These are phyloP conservation scores for Trematomus bernacchii DNA, from an alignment of 2,797 vertebrate genomes.

Conservation along the genomic window DNA sequence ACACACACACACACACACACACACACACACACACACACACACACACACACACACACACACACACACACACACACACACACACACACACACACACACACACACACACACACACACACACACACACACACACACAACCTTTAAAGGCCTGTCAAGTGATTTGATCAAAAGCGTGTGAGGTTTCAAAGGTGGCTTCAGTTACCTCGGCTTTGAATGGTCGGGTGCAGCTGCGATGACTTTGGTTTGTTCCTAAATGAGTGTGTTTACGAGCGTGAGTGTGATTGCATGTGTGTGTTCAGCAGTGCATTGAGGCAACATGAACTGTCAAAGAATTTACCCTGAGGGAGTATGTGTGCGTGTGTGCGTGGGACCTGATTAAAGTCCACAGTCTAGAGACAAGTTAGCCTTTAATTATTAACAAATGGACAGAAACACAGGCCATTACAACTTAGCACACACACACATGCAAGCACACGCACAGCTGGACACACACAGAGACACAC, in stretches of 20 bases:
- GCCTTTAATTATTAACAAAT: conserved; percentile 85
- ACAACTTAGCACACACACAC: conserved; percentile 30
- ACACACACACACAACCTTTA: conserved; percentile 23
- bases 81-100: too few relatives aligned
- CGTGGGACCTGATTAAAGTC: conserved; percentile 76
- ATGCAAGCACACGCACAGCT: not conserved
- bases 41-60: too few relatives aligned
- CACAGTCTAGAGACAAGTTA: conserved; percentile 72
- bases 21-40: too few relatives aligned
- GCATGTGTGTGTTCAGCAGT: conserved; percentile 32
- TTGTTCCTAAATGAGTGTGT: conserved; percentile 54
- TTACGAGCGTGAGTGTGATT: conserved; percentile 28
- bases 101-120: not conserved
- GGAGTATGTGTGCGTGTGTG: conserved; percentile 44
- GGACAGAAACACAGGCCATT: conserved; percentile 57
- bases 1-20: too few relatives aligned
- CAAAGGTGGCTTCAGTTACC: conserved; percentile 68
- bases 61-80: too few relatives aligned
- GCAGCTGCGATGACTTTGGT: conserved; percentile 56
- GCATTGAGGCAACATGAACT: conserved; percentile 64
- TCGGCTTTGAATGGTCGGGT: conserved; percentile 67
- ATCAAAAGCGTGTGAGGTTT: conserved; percentile 59
- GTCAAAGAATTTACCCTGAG: conserved; percentile 70
- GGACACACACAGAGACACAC: conserved; percentile 20
- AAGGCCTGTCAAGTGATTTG: conserved; percentile 41